Conservation (phyloP, 2,888 invertebrate genomes). For the Ethmia dodecea region DNA sequence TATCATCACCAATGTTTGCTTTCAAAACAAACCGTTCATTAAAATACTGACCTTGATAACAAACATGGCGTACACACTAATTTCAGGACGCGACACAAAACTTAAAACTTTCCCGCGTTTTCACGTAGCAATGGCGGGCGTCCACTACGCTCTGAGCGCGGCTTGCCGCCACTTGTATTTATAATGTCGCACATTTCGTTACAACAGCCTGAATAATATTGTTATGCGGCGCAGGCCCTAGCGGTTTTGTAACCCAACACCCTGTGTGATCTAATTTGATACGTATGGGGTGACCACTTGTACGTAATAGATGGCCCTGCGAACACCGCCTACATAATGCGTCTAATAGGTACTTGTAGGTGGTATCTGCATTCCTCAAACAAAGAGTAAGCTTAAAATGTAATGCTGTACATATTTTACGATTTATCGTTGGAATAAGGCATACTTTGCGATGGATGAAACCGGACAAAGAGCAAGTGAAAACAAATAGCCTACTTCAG, state of each 20-base stretch:
- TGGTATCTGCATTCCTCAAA: no score
- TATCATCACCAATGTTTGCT: background rate
- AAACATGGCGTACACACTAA: slow-evolving; percentile 49
- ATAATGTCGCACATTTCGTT: slow-evolving; percentile 64
- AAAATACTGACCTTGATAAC: slow-evolving; percentile 63
- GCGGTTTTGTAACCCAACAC: slow-evolving; percentile 60
- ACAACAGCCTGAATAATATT: slow-evolving; percentile 53
- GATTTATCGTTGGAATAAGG: no score
- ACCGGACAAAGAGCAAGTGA: no score
- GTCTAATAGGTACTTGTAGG: no score
- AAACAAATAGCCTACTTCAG: no score
- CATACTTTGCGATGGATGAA: no score
- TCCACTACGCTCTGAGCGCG: slow-evolving; percentile 50
- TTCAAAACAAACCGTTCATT: slow-evolving; percentile 3
- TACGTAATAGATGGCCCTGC: no score
- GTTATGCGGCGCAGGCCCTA: slow-evolving; percentile 63
- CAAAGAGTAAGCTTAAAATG: no score
- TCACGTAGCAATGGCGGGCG: slow-evolving; percentile 42
- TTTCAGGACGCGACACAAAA: slow-evolving; percentile 29
- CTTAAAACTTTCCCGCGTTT: slow-evolving; percentile 63
- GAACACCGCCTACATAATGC: no score
- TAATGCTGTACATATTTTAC: no score
- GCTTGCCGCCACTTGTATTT: slow-evolving; percentile 58
- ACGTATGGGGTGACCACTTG: slow-evolving; percentile 4
- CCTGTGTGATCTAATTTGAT: slow-evolving; percentile 25